phyloP scores from a whole-genome alignment of 2,888 invertebrate genomes.

The Nymphalis polychloros region DNA sequence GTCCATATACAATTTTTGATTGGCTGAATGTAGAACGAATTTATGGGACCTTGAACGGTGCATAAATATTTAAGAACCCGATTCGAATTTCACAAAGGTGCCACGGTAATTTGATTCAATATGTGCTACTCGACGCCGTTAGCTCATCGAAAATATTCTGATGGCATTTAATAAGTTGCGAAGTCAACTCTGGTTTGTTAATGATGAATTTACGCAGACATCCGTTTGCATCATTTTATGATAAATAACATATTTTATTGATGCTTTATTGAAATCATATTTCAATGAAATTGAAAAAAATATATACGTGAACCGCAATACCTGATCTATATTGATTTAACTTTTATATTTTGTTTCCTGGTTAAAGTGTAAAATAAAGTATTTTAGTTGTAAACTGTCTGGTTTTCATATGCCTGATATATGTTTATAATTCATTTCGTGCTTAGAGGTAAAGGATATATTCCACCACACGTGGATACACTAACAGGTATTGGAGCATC shows the following conservation, averaged over 20 bases:
- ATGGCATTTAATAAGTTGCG: conserved; percentile 66
- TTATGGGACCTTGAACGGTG: conserved; percentile 62
- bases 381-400: neutral
- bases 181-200: conserved; percentile 44
- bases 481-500: too few relatives aligned
- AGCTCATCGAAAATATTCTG: conserved; percentile 62
- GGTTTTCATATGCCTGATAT: too few relatives aligned
- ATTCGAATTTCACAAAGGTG: conserved; percentile 64
- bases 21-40: conserved; percentile 38
- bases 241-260: conserved; percentile 13
- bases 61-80: conserved; percentile 67
- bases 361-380: neutral
- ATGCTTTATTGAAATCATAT: conserved; percentile 1
- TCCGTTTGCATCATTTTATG: conserved; percentile 18
- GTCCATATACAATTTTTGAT: conserved; percentile 35
- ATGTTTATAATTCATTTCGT: too few relatives aligned
- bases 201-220: conserved; percentile 41
- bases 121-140: conserved; percentile 62
- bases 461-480: too few relatives aligned
- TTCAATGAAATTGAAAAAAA: neutral
- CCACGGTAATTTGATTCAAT: conserved; percentile 59
- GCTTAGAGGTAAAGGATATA: too few relatives aligned
- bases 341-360: neutral
- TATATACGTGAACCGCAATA: neutral
- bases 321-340: neutral